Percentiles rank a stretch among this genome's conserved stretches.
phyloP scores from a whole-genome alignment of 2,113 vertebrate species.

The Beaufortia kweichowensis region DNA sequence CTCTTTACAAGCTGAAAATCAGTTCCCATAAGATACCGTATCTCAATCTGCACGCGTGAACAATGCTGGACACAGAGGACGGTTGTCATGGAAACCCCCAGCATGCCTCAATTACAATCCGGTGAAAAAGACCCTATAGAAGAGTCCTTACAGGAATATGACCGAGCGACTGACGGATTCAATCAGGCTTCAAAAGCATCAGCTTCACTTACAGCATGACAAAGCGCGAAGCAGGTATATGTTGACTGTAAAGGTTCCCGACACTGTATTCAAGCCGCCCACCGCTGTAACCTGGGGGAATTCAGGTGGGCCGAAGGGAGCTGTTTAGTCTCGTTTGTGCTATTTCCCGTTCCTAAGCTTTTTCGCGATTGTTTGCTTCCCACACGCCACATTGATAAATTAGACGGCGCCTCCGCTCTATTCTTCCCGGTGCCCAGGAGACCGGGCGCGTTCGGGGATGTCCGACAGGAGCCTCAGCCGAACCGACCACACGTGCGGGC shows the following conservation, averaged over 20 bases:
- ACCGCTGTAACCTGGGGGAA: conserved; percentile 64
- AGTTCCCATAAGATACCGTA: conserved; percentile 69
- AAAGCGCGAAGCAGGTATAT: not conserved
- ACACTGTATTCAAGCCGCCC: conserved; percentile 49
- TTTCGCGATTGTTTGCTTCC: conserved; percentile 70
- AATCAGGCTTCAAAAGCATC: not conserved
- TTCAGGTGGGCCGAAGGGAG: conserved; percentile 60
- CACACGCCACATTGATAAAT: conserved; percentile 70
- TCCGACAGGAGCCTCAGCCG: conserved; percentile 61
- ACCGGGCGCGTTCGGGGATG: conserved; percentile 64
- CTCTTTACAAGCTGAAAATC: conserved; percentile 65
- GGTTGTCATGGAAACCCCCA: conserved; percentile 74
- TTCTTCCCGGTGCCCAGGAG: conserved; percentile 71
- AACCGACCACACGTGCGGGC: conserved; percentile 60
- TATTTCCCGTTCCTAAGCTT: conserved; percentile 60
- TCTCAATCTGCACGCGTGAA: conserved; percentile 67
- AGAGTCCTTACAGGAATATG: conserved; percentile 52
- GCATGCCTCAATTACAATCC: conserved; percentile 62
- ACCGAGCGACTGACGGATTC: not conserved
- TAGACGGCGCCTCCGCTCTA: conserved; percentile 67
- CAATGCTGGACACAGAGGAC: conserved; percentile 63
- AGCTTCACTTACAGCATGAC: conserved; percentile 3
- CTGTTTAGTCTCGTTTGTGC: conserved; percentile 69
- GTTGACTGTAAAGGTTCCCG: conserved; percentile 11
- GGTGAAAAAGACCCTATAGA: conserved; percentile 54